A percentile compares a stretch with the other conserved stretches of the same genome.
Conservation (phyloP, 1,140 invertebrate species). For the Dolichoris vasculosae region DNA sequence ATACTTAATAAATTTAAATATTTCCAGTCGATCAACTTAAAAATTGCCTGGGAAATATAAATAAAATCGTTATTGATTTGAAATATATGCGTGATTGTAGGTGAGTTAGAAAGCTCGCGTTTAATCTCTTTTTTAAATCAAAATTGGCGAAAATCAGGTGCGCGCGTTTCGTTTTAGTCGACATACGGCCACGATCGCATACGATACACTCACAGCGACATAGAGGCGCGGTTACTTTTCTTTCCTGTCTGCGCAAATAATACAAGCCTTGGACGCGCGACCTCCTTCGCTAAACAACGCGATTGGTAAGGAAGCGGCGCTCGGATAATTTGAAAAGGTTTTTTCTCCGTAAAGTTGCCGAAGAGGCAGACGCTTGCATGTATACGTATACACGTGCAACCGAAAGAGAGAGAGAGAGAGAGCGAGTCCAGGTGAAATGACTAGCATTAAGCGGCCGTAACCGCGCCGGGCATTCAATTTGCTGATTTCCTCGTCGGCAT, state of each 20-base stretch:
- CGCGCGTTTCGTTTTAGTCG: no score
- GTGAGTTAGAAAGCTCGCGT: no score
- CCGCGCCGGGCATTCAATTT: slow-evolving; percentile 47
- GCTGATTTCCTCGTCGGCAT: slow-evolving; percentile 45
- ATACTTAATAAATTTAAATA: no score
- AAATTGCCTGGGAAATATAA: no score
- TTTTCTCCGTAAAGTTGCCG: slow-evolving; percentile 35
- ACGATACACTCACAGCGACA: not conserved
- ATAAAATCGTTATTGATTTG: no score
- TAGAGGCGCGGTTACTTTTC: not conserved
- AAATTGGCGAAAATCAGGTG: not conserved
- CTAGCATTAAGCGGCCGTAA: slow-evolving; percentile 48
- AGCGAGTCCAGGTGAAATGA: slow-evolving; percentile 35
- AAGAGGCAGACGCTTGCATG: not conserved
- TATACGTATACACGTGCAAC: not conserved
- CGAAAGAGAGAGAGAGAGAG: not conserved
- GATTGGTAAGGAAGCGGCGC: slow-evolving; percentile 22
- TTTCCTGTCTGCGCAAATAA: slow-evolving; percentile 32
- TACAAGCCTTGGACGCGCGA: not conserved
- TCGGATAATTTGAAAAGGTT: slow-evolving; percentile 15
- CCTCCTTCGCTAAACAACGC: slow-evolving; percentile 34
- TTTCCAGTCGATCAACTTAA: no score
- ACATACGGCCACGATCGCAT: not conserved
- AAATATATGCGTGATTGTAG: no score
- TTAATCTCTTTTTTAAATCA: no score